These are phyloP conservation scores for Eristalis tenax DNA, from an alignment of 2,888 invertebrate genomes.

Conservation along the genomic window DNA sequence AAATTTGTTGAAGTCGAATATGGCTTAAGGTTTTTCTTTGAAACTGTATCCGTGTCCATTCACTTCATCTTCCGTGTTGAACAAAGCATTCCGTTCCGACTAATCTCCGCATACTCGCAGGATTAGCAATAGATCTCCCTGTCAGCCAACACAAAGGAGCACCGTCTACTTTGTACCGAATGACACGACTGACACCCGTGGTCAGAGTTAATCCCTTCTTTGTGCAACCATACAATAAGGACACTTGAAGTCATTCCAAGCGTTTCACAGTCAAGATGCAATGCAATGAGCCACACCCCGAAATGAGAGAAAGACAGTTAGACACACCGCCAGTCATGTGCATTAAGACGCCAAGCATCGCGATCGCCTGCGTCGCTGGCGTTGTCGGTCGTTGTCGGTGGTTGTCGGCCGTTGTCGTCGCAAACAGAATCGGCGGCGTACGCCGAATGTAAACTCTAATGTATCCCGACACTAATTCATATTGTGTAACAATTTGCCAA, in stretches of 20 bases:
- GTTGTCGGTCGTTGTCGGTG: background rate
- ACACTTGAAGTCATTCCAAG: constrained; percentile 14
- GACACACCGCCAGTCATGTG: constrained; percentile 6
- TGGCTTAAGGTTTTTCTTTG: no score
- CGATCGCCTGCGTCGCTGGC: constrained; percentile 16
- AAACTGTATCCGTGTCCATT: background rate
- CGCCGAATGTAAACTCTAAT: constrained; percentile 62
- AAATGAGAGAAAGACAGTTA: background rate
- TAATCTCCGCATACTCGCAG: background rate
- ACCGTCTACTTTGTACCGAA: constrained; percentile 24
- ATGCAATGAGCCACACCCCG: constrained; percentile 36
- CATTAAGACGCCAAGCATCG: constrained; percentile 47
- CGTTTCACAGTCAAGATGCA: constrained; percentile 22
- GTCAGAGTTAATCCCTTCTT: constrained; percentile 54
- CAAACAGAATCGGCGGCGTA: constrained; percentile 20
- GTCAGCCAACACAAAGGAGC: background rate
- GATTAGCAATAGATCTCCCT: no score
- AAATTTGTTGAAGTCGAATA: no score
- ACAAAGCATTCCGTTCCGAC: background rate
- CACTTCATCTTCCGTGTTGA: background rate
- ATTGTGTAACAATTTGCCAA: constrained; percentile 72
- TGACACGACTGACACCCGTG: constrained; percentile 47
- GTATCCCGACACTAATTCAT: constrained; percentile 69
- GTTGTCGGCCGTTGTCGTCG: constrained; percentile 1
- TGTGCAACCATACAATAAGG: constrained; percentile 40